Evolutionary conservation across 2,113 vertebrate species (phyloP), one percentile per base, ranked within the genome.

Genomic region (Cariama cristata): DNA sequence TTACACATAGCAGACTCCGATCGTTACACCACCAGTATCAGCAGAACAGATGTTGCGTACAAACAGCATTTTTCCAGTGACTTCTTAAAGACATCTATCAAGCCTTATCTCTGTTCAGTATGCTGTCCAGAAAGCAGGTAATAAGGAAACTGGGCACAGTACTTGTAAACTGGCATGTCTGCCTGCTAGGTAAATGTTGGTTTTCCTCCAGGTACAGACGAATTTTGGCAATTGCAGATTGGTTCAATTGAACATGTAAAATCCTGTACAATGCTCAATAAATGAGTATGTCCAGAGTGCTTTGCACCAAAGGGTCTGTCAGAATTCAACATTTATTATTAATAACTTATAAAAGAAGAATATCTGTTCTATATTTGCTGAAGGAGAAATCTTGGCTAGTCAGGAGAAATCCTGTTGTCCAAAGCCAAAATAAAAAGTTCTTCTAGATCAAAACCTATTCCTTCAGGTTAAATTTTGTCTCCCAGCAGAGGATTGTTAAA

Each of bases 401-500:
- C 68, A 67, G 64, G 82, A 95, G 85, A 93, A 79, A 75, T 67
- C 16, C 23, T 7, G 11, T 81, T 79, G 76, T 93, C 50, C 80
- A 90, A 87, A 96, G 71, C 55, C 62, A 69, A 91, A 95, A 87
- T 82, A 91, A 89, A 93, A 87, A 53, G 3, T 81, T 93, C 32
- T 72, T 40, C n/a, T 86, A 66, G 71, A 76, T 58, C 2, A 4
- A 96, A 93, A 82, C 27, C 33, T 83, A 23, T 79, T 93, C 49
- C 26, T 92, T 79, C 73, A 74, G 58, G 82, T 94, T 92, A 80
- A 90, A 77, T 94, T 92, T 85, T 88, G 44, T 90, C 47, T 92
- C 52, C 28, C 72, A 86, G 67, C 38, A 52, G 50, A 92, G 79
- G 42, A 69, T 58, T 83, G 62, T 79, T 88, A 79, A 92, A 92